These are phyloP conservation scores for Antigone vipio DNA, from an alignment of 2,113 vertebrate species.

Conservation along the genomic window DNA sequence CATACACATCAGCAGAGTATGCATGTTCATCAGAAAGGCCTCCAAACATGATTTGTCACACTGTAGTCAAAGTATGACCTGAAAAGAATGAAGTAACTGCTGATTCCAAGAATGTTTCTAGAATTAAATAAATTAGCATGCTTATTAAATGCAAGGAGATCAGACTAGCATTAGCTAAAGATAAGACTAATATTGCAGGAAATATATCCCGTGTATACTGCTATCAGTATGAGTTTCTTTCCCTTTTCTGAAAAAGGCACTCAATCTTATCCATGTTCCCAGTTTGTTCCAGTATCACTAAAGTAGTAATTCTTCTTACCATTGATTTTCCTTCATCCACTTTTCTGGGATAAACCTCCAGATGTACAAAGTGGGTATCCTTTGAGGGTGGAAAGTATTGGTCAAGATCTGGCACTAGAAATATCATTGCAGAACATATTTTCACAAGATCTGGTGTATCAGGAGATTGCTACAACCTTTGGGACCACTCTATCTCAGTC, in stretches of 20 bases:
- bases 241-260: background rate
- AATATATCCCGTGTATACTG: background rate
- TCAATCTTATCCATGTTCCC: background rate
- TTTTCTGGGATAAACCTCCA: background rate
- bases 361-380: background rate
- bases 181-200: background rate
- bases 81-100: slow-evolving; percentile 8
- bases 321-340: background rate
- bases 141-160: background rate
- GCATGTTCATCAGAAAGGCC: slow-evolving; percentile 53
- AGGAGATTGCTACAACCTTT: background rate
- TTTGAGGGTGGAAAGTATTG: background rate
- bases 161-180: background rate
- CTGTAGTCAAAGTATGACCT: slow-evolving; percentile 65
- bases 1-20: slow-evolving; percentile 63
- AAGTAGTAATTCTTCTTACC: background rate
- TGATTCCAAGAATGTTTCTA: background rate
- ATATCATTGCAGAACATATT: background rate
- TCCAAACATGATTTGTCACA: slow-evolving; percentile 72
- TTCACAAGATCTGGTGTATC: background rate
- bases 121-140: background rate
- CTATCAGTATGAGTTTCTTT: background rate
- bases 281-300: background rate
- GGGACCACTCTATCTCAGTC: background rate
- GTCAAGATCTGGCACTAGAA: background rate